A percentile compares a stretch with the other conserved stretches of the same genome.
phyloP scores from a whole-genome alignment of 2,797 vertebrate species.

The Neomorphus geoffroyi region DNA sequence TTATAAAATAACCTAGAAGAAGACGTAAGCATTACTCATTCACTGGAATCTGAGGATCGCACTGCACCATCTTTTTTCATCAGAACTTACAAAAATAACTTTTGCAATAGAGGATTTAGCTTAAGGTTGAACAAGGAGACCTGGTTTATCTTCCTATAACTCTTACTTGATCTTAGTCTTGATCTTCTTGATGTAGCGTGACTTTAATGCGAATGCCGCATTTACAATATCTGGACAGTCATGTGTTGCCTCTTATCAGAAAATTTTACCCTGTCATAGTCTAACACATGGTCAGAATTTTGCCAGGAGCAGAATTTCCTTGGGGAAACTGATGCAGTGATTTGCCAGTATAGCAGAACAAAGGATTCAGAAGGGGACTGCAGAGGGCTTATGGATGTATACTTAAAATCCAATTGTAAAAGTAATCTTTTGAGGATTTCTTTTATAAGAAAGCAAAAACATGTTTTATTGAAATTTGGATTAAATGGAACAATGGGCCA shows the following conservation, averaged over 20 bases:
- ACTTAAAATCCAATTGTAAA: neutral
- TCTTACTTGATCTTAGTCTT: neutral
- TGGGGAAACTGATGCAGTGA: neutral
- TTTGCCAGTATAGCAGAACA: neutral
- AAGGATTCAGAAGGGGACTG: neutral
- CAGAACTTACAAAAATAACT: neutral
- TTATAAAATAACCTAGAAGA: neutral
- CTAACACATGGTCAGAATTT: neutral
- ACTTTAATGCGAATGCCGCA: neutral
- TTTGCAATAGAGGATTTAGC: neutral
- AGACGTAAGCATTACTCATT: neutral
- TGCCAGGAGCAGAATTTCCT: neutral
- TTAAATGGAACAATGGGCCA: neutral
- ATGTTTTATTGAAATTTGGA: neutral
- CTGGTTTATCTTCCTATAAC: neutral
- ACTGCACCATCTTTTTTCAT: neutral
- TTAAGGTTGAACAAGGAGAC: neutral
- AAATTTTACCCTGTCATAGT: neutral
- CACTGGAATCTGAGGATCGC: neutral
- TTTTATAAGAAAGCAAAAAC: neutral
- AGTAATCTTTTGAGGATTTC: neutral
- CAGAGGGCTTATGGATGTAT: neutral
- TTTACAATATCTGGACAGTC: neutral
- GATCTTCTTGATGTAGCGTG: neutral
- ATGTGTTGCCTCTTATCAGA: neutral